phyloP scores from a whole-genome alignment of 2,113 vertebrate genomes.

The Carassius auratus region DNA sequence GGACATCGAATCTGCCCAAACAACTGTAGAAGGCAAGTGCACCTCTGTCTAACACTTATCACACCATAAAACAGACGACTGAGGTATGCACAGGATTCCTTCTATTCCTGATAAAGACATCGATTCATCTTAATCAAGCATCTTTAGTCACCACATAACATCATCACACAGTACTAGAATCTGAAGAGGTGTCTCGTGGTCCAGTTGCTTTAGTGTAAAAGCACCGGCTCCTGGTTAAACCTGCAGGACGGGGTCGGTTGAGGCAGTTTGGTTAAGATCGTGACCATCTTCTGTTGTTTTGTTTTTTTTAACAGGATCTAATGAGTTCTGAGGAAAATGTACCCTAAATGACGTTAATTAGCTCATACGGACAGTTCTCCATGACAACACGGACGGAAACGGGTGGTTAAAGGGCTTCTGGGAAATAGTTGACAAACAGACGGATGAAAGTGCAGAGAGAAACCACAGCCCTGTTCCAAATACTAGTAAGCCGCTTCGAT shows the following conservation, averaged over 20 bases:
- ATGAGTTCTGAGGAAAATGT: conserved; percentile 5
- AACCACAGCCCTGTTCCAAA: neutral
- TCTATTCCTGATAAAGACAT: conserved; percentile 46
- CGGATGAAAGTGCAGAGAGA: neutral
- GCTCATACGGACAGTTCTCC: conserved; percentile 16
- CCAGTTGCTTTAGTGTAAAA: neutral
- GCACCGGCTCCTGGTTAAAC: conserved; percentile 19
- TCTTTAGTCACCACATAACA: neutral
- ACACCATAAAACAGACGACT: conserved; percentile 53
- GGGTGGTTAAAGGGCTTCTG: neutral
- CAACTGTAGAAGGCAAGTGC: neutral
- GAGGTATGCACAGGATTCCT: conserved; percentile 64
- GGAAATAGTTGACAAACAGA: neutral
- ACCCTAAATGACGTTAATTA: neutral
- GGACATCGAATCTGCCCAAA: neutral
- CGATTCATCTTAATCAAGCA: neutral
- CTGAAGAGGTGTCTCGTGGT: neutral
- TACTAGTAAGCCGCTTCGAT: neutral
- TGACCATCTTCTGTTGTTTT: neutral
- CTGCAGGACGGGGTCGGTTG: conserved; percentile 6
- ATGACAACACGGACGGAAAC: conserved; percentile 26
- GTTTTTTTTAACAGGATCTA: neutral
- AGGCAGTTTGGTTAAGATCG: conserved; percentile 47
- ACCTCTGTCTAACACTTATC: conserved; percentile 30
- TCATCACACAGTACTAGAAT: conserved; percentile 6